Conservation (phyloP, 92 coral and sea anemone genomes). For the Parazoanthus swiftii region DNA sequence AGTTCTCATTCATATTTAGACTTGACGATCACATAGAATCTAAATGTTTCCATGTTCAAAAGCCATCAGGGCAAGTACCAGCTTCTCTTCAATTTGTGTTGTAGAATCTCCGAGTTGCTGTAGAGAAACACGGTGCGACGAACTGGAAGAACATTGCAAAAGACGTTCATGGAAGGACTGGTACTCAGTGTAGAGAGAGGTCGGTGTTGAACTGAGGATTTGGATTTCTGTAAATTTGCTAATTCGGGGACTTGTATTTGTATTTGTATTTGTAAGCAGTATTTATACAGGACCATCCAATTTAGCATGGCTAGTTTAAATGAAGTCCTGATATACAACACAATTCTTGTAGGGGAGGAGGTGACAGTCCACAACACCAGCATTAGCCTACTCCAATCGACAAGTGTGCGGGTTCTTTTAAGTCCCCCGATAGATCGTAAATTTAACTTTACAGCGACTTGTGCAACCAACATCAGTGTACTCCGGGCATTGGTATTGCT, state of each 20-base stretch:
- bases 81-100: slow-evolving; percentile 1
- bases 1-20: no score
- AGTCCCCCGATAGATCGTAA: no score
- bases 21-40: background rate
- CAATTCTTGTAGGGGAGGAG: no score
- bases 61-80: background rate
- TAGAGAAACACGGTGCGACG: slow-evolving; percentile 53
- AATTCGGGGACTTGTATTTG: no score
- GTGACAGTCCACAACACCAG: no score
- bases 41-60: background rate
- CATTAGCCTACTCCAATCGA: no score
- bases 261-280: no score
- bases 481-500: no score
- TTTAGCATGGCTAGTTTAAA: no score
- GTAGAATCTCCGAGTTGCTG: slow-evolving; percentile 62
- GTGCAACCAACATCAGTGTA: background rate
- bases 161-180: slow-evolving; percentile 83
- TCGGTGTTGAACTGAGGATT: slow-evolving; percentile 28
- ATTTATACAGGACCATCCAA: no score
- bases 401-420: no score
- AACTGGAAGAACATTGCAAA: slow-evolving; percentile 81
- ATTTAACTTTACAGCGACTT: background rate
- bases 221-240: background rate
- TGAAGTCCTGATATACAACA: no score
- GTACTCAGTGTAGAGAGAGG: slow-evolving; percentile 97